Percentiles rank a stretch among this genome's conserved stretches.
phyloP scores from a whole-genome alignment of 2,113 vertebrate genomes.

The Bombycilla garrulus region DNA sequence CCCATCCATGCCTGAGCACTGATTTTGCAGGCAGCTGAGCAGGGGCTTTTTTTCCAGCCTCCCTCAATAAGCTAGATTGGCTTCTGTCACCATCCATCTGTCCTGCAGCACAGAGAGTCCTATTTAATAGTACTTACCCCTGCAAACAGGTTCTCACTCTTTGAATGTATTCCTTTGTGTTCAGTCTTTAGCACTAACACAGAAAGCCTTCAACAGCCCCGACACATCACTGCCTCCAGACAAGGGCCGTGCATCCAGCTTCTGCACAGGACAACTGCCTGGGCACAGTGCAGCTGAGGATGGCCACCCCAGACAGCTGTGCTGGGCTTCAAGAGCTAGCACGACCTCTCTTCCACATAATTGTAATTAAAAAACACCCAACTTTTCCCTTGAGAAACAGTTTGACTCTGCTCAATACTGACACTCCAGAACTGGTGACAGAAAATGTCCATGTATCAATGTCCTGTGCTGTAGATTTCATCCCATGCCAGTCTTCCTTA shows the following conservation, averaged over 20 bases:
- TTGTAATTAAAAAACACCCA: neutral
- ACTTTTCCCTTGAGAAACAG: neutral
- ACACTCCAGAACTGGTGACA: neutral
- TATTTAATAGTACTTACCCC: neutral
- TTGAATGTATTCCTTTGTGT: neutral
- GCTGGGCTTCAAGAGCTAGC: neutral
- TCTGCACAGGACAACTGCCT: fast-evolving
- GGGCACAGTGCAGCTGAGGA: neutral
- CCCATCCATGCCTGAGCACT: neutral
- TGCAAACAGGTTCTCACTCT: neutral
- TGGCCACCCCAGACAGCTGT: neutral
- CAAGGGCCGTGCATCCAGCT: neutral
- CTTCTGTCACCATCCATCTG: neutral
- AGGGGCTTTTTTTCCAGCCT: neutral
- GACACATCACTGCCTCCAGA: neutral
- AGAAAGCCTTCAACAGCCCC: neutral
- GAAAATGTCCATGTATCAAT: neutral
- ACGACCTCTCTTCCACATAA: neutral
- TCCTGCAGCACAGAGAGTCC: neutral
- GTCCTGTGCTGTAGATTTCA: neutral
- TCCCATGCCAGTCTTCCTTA: neutral
- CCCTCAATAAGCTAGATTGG: fast-evolving
- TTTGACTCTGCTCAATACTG: neutral
- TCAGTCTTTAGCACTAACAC: neutral
- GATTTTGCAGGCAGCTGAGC: neutral